phyloP scores from a whole-genome alignment of 2,113 vertebrate species.

The Poeciliopsis retropinna region DNA sequence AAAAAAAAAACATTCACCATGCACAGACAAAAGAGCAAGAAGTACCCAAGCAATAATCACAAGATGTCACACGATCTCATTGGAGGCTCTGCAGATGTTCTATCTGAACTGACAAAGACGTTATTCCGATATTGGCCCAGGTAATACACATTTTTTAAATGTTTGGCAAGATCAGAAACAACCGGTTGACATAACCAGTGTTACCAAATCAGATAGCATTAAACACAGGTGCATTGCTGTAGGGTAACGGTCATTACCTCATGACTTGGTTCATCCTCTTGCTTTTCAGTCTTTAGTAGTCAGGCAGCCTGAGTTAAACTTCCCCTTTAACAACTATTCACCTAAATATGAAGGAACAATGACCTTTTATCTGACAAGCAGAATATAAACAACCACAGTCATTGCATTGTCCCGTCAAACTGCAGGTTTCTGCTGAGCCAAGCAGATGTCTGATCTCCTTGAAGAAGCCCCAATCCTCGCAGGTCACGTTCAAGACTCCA shows the following conservation, averaged over 20 bases:
- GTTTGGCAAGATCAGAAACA: no score
- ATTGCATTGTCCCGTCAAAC: neutral
- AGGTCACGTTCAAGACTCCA: neutral
- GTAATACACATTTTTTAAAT: no score
- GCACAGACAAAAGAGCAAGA: neutral
- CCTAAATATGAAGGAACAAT: neutral
- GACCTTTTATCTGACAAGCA: neutral
- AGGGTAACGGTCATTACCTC: neutral
- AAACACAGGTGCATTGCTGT: neutral
- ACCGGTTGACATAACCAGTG: no score
- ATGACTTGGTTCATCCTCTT: neutral
- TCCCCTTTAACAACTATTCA: neutral
- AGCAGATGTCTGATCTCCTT: neutral
- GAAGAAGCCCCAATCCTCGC: neutral
- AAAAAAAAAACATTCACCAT: neutral
- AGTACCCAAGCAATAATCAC: no score
- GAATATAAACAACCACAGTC: neutral
- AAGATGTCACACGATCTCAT: neutral
- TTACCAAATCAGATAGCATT: neutral
- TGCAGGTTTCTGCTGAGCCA: no score
- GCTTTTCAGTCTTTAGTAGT: neutral
- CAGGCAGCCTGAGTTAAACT: neutral
- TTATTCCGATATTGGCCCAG: neutral
- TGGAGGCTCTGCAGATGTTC: neutral
- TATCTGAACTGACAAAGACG: neutral